Base-by-base conservation (phyloP, 2,797 vertebrate species). In the Numenius phaeopus region DNA sequence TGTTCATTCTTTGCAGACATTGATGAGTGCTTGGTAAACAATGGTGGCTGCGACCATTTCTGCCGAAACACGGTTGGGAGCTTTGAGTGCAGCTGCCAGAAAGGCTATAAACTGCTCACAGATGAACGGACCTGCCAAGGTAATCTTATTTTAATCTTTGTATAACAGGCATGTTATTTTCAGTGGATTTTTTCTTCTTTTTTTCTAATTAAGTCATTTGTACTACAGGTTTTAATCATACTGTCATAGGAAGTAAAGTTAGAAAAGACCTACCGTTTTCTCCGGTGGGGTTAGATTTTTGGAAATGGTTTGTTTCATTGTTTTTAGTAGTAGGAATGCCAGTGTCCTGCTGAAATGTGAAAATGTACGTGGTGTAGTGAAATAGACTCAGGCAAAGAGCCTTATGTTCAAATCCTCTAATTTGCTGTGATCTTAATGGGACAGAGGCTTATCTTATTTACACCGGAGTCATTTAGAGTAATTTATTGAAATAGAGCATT, bases 81-180 rank as follows among this genome's bases (percentile, higher is more conserved):
- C 97, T 99, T 99, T 23, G 99, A 99, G 91, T 99, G 99, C 96
- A 99, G 99, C 98, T 99, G 99, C 95, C 99, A 98, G 96, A 99
- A 99, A 95, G 99, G 99, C 72, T 99, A 99, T 97, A 99, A 99
- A 97, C 98, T 99, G 70, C 98, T 99, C 81, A 99, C 99, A 1
- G 99, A 99, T 15, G 99, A 99, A 85, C 98, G 99, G 65, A 98
- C 99, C 7, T 99, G 99, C 93, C 99, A 99, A 98, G 99, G 99
- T 99, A 97, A 98, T 98, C 62, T 87, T 77, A 61, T 87, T 80
- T 88, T 78, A 23, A 24, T 59, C 26, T 65, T 79, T 62, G 14
- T 32, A 5, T 69, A 62, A 77, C 6, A 5, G 72, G 19, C 24
- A 30, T 72, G 30, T 39, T 88, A 22, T 46, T 91, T 94, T 71